Evolutionary conservation across 2,797 vertebrate genomes (phyloP).

Genomic region (Fringilla coelebs): DNA sequence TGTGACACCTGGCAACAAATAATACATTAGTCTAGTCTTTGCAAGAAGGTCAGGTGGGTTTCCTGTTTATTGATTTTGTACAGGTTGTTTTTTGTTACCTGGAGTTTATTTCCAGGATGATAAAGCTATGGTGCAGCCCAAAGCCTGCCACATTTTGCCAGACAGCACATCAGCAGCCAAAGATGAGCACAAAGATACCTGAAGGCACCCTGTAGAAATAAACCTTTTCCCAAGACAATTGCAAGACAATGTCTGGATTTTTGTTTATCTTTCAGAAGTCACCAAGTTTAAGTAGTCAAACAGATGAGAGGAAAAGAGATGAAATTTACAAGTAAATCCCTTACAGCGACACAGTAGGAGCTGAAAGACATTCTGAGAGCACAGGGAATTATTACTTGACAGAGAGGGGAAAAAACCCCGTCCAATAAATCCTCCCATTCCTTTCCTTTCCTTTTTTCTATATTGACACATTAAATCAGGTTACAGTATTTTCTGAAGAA

Average conservation of each 20-base stretch:
- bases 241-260: not conserved
- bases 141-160: not conserved
- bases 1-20: not conserved
- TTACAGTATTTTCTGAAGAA: not conserved
- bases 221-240: not conserved
- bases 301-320: not conserved
- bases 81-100: not conserved
- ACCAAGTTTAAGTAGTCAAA: not conserved
- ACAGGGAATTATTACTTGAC: not conserved
- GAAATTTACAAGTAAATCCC: not conserved
- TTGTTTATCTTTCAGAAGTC: not conserved
- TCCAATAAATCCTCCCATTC: not conserved
- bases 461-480: not conserved
- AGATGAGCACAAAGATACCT: not conserved
- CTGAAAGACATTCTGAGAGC: not conserved
- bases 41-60: not conserved
- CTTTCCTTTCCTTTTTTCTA: not conserved
- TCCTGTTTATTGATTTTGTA: not conserved
- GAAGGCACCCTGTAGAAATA: not conserved
- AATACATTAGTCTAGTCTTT: not conserved
- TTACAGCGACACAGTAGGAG: not conserved
- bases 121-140: too few relatives aligned
- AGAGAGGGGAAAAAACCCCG: fast-evolving
- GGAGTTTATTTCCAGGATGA: not conserved
- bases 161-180: not conserved